phyloP scores from a whole-genome alignment of 2,888 invertebrate genomes.

The Axea sp. region DNA sequence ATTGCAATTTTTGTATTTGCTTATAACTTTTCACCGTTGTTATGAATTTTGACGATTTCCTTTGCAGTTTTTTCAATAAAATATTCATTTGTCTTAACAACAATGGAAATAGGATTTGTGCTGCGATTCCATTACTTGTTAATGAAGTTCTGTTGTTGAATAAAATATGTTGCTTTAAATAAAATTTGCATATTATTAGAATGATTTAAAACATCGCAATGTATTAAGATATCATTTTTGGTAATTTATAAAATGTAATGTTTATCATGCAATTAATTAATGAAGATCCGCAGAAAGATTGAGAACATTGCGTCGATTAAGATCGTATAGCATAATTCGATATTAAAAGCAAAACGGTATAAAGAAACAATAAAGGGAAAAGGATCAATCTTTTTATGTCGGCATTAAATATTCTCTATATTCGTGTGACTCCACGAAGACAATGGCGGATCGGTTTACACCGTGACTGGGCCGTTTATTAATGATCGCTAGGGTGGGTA shows the following conservation, averaged over 20 bases:
- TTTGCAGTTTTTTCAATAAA: too few relatives aligned
- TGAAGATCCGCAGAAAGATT: too few relatives aligned
- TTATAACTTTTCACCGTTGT: too few relatives aligned
- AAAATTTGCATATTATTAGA: constrained; percentile 12
- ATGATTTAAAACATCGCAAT: too few relatives aligned
- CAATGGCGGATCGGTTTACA: constrained; percentile 74
- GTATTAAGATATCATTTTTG: neutral
- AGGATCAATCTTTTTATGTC: too few relatives aligned
- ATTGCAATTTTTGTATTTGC: neutral
- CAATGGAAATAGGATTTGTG: constrained; percentile 14
- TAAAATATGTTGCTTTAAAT: constrained; percentile 1
- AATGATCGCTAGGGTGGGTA: constrained; percentile 69
- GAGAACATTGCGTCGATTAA: too few relatives aligned
- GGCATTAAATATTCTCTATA: constrained; percentile 43
- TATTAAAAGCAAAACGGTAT: too few relatives aligned
- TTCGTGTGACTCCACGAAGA: constrained; percentile 64
- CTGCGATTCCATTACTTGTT: constrained; percentile 8
- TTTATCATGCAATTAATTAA: too few relatives aligned
- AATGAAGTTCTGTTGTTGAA: constrained; percentile 12
- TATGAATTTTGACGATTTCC: constrained; percentile 22
- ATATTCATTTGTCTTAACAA: constrained; percentile 65
- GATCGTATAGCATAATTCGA: too few relatives aligned
- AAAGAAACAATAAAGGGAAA: too few relatives aligned
- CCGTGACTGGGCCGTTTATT: constrained; percentile 74
- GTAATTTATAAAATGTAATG: too few relatives aligned